Evolutionary conservation across 2,888 invertebrate species (phyloP).

Genomic region (Salticus scenicus): DNA sequence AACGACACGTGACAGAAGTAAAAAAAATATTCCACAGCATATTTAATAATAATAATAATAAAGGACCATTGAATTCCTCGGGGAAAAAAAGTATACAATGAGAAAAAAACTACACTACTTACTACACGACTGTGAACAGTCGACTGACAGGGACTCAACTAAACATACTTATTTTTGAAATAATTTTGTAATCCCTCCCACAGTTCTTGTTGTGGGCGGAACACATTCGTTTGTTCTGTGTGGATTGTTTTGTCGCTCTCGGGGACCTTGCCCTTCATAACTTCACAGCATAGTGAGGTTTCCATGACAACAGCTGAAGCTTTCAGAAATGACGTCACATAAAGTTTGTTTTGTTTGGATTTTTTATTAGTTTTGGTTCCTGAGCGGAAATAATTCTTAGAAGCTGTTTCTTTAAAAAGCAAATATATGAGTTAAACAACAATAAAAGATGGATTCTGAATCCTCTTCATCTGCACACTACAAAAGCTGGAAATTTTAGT

Average conservation of each 20-base stretch:
- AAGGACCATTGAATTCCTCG: too few relatives aligned
- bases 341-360: not conserved
- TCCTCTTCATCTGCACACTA: too few relatives aligned
- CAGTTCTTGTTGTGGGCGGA: constrained; percentile 3
- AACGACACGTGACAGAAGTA: too few relatives aligned
- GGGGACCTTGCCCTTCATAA: constrained; percentile 60
- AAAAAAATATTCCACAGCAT: too few relatives aligned
- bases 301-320: not conserved
- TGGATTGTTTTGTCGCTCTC: constrained; percentile 4
- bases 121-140: not conserved
- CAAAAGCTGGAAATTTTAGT: too few relatives aligned
- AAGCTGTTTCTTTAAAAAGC: too few relatives aligned
- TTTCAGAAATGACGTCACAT: not conserved
- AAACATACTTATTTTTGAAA: not conserved
- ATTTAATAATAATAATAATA: too few relatives aligned
- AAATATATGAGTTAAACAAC: too few relatives aligned
- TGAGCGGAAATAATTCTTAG: not conserved
- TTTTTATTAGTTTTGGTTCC: not conserved
- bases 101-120: not conserved
- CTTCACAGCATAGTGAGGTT: not conserved
- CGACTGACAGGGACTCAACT: not conserved
- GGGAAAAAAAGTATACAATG: too few relatives aligned
- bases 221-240: not conserved
- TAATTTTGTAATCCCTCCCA: constrained; percentile 6
- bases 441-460: too few relatives aligned